phyloP scores from a whole-genome alignment of 2,113 vertebrate species.

The Rhombomys opimus region DNA sequence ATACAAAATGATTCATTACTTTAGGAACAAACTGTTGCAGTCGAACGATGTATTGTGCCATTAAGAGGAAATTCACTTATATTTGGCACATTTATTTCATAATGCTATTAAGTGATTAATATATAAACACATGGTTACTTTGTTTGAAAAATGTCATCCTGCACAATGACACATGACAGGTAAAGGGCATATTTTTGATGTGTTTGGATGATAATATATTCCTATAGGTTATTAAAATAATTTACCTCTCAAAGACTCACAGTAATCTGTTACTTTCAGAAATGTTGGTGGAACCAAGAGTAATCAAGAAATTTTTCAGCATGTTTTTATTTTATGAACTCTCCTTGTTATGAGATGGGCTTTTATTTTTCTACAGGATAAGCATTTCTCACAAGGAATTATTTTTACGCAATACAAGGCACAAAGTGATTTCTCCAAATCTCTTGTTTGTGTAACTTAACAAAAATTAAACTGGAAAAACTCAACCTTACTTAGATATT shows the following conservation, averaged over 20 bases:
- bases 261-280: background rate
- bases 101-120: constrained; percentile 12
- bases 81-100: constrained; percentile 52
- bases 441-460: background rate
- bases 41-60: background rate
- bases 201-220: background rate
- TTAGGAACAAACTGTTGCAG: constrained; percentile 41
- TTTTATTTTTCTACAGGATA: constrained; percentile 46
- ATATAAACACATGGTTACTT: constrained; percentile 38
- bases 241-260: background rate
- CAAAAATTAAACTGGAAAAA: constrained; percentile 49
- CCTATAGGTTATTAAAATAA: background rate
- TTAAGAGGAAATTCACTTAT: constrained; percentile 47
- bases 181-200: background rate
- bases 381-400: constrained; percentile 39
- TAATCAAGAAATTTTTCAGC: background rate
- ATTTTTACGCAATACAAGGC: background rate
- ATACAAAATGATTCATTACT: background rate
- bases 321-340: constrained; percentile 34
- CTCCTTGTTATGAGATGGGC: background rate
- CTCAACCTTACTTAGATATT: background rate
- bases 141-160: constrained; percentile 30
- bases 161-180: background rate
- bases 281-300: background rate
- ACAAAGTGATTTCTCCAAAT: constrained; percentile 2